Conservation (phyloP, 2,888 invertebrate genomes). For the Epicampocera succincta region DNA sequence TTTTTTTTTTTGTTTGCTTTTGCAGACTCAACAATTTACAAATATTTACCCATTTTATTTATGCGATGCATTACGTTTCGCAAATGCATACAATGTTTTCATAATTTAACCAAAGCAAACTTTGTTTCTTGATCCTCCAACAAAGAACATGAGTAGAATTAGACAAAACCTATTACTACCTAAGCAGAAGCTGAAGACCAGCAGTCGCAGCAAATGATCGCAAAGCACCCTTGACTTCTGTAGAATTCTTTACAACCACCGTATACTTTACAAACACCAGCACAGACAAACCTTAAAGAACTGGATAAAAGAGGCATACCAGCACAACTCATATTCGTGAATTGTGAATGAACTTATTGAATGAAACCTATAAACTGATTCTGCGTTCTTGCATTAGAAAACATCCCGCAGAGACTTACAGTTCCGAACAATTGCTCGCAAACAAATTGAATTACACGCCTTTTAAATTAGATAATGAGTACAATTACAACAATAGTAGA, state of each 20-base stretch:
- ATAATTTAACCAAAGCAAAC: constrained; percentile 52
- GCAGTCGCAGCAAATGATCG: constrained; percentile 22
- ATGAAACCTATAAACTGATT: constrained; percentile 31
- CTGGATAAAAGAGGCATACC: constrained; percentile 26
- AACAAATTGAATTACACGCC: constrained; percentile 80
- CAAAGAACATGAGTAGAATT: constrained; percentile 11
- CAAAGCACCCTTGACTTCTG: constrained; percentile 56
- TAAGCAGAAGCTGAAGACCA: constrained; percentile 56
- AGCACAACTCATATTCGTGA: background rate
- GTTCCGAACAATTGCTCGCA: constrained; percentile 54
- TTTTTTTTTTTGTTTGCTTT: constrained; percentile 21
- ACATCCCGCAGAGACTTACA: constrained; percentile 68
- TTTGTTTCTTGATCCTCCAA: constrained; percentile 36
- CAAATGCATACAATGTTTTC: constrained; percentile 30
- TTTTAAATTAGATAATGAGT: constrained; percentile 73
- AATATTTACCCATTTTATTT: constrained; percentile 77
- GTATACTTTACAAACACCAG: background rate
- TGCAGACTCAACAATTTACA: constrained; percentile 76
- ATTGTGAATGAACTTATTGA: constrained; percentile 33
- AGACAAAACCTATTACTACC: constrained; percentile 50
- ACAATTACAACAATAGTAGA: constrained; percentile 43
- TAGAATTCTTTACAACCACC: constrained; percentile 21
- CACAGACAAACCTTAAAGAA: background rate
- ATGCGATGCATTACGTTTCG: constrained; percentile 40
- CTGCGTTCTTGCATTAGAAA: constrained; percentile 40